Evolutionary conservation across 2,888 invertebrate species (phyloP).

Genomic region (Tetropium fuscum): DNA sequence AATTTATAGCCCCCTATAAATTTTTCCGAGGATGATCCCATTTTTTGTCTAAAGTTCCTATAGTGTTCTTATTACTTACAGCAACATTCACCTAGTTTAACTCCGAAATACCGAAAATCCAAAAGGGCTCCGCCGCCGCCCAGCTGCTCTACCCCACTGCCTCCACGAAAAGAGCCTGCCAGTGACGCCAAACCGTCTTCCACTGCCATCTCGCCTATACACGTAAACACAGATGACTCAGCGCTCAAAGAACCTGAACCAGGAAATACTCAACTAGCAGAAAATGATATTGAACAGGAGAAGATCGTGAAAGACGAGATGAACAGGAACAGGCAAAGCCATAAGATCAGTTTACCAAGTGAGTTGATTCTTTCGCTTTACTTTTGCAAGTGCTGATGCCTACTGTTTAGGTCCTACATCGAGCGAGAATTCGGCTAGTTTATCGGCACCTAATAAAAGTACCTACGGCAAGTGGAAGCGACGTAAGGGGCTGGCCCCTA

Average conservation of each 20-base stretch:
- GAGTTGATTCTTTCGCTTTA: constrained; percentile 19
- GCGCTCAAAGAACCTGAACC: neutral
- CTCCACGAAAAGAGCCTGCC: constrained; percentile 1
- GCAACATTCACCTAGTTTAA: constrained; percentile 63
- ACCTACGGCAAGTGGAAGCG: constrained; percentile 78
- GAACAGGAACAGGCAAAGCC: constrained; percentile 69
- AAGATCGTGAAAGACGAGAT: constrained; percentile 72
- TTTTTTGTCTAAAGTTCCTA: too few relatives aligned
- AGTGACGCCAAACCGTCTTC: constrained; percentile 9
- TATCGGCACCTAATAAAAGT: constrained; percentile 69
- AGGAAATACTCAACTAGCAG: neutral
- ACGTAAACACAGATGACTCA: constrained; percentile 15
- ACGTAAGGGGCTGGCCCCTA: constrained; percentile 86
- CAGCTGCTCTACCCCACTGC: constrained; percentile 52
- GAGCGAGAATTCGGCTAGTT: constrained; percentile 42
- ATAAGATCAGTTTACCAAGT: constrained; percentile 41
- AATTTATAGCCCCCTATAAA: too few relatives aligned
- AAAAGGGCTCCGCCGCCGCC: constrained; percentile 75
- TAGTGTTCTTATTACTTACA: constrained; percentile 43
- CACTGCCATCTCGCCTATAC: constrained; percentile 30
- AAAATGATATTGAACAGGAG: constrained; percentile 49
- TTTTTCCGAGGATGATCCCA: too few relatives aligned
- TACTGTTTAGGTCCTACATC: constrained; percentile 35
- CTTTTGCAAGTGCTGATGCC: neutral
- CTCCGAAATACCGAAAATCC: constrained; percentile 72